Base-by-base conservation (phyloP, 2,113 vertebrate genomes). In the Paramormyrops kingsleyae region DNA sequence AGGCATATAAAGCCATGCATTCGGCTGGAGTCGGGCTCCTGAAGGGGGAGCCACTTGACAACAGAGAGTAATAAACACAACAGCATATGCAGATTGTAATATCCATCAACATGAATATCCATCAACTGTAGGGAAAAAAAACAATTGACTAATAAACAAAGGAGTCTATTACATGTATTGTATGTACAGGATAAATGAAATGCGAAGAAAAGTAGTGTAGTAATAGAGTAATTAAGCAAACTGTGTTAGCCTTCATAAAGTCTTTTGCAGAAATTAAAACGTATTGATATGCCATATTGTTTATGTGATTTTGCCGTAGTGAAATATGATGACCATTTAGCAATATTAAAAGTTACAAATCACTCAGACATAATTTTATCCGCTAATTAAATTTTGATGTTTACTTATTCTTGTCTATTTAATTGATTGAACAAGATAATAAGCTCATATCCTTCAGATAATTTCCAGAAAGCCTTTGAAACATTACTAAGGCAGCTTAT, bases 301-400 rank as follows among this genome's bases (percentile, higher is more conserved):
- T 47, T 50, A 31, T 85, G 83, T 49, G 10, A 24, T 50, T 13
- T 47, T 86, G n/a, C 27, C n/a, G 10, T 86, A 27, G 8, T 27
- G 44, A 47, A 86, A 85, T 50, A 86, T 50, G 24, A n/a, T 17
- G 50, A 50, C 12, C 8, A 50, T 86, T 27, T 86, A 46, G 24
- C 24, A 86, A 86, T 13, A 47, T n/a, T 46, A 47, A 84, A 84
- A 50, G n/a, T 86, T n/a, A 86, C 44, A 86, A 86, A 86, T 86
- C 83, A 86, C 44, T 31, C 42, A 84, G 44, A 86, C 83, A 80
- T 42, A 19, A 80, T 86, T 86, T 49, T 86, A 27, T 86, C 24
- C 1, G 27, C 46, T n/a, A 86, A 47, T 83, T 83, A 83, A 44
- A 2, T 44, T 84, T 44, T 47, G 83, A 47, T 42, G 35, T 39